Evolutionary conservation across 2,797 vertebrate species (phyloP).

Genomic region (Tapirus indicus): DNA sequence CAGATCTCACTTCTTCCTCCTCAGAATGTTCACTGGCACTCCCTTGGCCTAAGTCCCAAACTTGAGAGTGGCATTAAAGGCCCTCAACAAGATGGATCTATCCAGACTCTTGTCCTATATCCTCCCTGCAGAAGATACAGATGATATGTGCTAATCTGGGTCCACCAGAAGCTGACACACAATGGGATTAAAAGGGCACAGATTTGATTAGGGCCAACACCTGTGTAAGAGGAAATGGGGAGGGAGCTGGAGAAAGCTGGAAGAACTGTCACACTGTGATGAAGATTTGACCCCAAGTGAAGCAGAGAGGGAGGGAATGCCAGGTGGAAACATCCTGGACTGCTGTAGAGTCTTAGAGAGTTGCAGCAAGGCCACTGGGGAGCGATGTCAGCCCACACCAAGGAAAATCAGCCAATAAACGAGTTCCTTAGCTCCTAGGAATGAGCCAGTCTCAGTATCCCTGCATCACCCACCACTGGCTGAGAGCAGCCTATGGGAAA

Average conservation of each 20-base stretch:
- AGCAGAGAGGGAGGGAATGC: not conserved
- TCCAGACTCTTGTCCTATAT: not conserved
- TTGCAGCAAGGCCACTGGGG: not conserved
- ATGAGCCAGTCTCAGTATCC: not conserved
- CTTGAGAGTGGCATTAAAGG: not conserved
- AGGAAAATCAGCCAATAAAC: not conserved
- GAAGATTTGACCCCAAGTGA: not conserved
- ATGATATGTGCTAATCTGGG: not conserved
- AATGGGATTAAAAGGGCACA: not conserved
- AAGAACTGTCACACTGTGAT: not conserved
- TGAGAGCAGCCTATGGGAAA: not conserved
- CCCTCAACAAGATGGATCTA: not conserved
- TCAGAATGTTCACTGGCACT: not conserved
- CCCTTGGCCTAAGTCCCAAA: not conserved
- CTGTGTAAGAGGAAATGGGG: not conserved
- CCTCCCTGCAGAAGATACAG: not conserved
- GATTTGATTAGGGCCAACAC: not conserved
- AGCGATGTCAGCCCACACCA: not conserved
- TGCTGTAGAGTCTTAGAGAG: not conserved
- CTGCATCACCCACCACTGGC: not conserved
- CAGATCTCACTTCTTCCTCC: not conserved
- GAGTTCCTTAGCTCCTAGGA: not conserved
- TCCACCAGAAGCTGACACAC: not conserved
- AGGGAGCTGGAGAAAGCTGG: not conserved
- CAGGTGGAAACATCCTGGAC: not conserved